phyloP scores from a whole-genome alignment of 1,140 invertebrate genomes.

The Halyomorpha halys region DNA sequence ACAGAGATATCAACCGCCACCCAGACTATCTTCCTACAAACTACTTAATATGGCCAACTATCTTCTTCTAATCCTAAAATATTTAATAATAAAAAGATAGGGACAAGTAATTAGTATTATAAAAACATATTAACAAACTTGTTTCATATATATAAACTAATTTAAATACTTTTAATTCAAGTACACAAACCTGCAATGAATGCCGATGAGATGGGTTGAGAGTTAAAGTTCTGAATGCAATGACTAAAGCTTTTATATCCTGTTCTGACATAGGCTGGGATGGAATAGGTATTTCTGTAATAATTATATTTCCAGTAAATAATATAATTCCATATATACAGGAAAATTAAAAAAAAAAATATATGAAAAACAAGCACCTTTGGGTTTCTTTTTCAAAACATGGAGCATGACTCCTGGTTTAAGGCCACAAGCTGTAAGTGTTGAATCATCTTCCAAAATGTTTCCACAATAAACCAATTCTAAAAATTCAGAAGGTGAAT shows the following conservation, averaged over 20 bases:
- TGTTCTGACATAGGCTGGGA: slow-evolving; percentile 36
- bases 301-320: background rate
- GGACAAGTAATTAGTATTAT: too few relatives aligned
- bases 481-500: slow-evolving; percentile 31
- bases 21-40: too few relatives aligned
- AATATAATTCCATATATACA: background rate
- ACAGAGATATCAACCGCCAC: too few relatives aligned
- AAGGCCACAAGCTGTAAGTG: slow-evolving; percentile 40
- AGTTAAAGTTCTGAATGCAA: slow-evolving; percentile 40
- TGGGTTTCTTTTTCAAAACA: slow-evolving; percentile 40
- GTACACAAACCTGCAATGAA: slow-evolving; percentile 39
- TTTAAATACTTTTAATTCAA: too few relatives aligned
- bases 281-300: slow-evolving; percentile 30
- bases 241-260: slow-evolving; percentile 38
- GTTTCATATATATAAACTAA: too few relatives aligned
- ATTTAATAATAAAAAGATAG: too few relatives aligned
- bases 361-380: slow-evolving; percentile 27
- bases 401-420: slow-evolving; percentile 44
- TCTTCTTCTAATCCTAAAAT: too few relatives aligned
- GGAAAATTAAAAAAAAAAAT: background rate
- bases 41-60: too few relatives aligned
- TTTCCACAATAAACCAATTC: slow-evolving; percentile 45
- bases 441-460: slow-evolving; percentile 41
- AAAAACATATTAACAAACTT: too few relatives aligned
- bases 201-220: slow-evolving; percentile 38